Evolutionary conservation across 2,113 vertebrate genomes (phyloP).

Genomic region (Prolemur simus): DNA sequence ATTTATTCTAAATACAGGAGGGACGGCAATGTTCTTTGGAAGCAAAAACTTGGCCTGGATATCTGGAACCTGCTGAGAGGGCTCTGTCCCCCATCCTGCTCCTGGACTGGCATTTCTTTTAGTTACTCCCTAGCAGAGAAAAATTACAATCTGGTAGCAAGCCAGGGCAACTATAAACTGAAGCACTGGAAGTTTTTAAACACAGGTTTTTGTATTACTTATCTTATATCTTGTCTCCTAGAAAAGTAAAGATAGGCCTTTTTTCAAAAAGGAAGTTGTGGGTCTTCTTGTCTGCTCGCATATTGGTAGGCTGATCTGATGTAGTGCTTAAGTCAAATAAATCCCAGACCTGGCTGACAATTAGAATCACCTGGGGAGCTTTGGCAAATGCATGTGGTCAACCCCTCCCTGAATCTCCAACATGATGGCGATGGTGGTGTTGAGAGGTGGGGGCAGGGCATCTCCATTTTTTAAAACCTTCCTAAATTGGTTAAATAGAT

Average conservation of each 20-base stretch:
- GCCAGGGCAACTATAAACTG: neutral
- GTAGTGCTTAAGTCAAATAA: neutral
- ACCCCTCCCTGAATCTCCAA: neutral
- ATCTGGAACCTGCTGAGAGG: neutral
- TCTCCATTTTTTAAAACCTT: neutral
- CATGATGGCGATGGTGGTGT: neutral
- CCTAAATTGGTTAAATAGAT: neutral
- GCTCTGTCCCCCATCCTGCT: neutral
- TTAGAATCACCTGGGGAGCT: neutral
- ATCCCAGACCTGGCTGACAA: neutral
- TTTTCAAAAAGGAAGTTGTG: neutral
- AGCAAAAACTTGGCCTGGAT: neutral
- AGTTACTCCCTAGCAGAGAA: slow-evolving; percentile 32
- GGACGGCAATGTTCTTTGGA: slow-evolving; percentile 14
- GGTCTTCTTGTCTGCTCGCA: neutral
- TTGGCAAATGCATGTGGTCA: neutral
- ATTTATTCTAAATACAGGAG: slow-evolving; percentile 53
- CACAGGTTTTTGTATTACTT: neutral
- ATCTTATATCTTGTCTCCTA: neutral
- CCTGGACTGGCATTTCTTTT: neutral
- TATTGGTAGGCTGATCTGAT: neutral
- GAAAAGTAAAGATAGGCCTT: neutral
- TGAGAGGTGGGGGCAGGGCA: neutral
- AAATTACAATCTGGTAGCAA: neutral
- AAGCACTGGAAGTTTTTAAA: slow-evolving; percentile 27